phyloP scores from a whole-genome alignment of 2,797 vertebrate genomes.

The Simalia tracyae region DNA sequence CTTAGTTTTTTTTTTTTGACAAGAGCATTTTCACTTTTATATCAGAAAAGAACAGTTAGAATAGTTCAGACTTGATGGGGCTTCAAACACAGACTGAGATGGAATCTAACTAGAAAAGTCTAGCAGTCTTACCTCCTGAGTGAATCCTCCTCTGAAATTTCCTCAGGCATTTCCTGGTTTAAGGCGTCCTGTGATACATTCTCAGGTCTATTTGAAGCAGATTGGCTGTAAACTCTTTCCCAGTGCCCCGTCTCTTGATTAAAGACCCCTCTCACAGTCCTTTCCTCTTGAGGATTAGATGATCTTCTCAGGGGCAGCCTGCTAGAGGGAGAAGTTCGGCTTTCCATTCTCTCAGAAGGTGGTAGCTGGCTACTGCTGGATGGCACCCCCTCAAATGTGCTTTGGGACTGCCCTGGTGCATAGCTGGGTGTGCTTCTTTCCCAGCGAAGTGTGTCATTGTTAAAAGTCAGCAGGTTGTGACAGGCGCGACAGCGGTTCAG shows the following conservation, averaged over 20 bases:
- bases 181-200: conserved; percentile 95
- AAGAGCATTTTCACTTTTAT: not conserved
- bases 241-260: conserved; percentile 97
- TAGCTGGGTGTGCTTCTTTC: conserved; percentile 86
- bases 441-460: conserved; percentile 97
- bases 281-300: conserved; percentile 83
- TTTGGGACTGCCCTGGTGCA: conserved; percentile 77
- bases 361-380: conserved; percentile 80
- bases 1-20: not conserved
- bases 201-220: conserved; percentile 79
- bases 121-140: conserved; percentile 86
- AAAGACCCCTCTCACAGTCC: conserved; percentile 94
- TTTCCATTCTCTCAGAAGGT: conserved; percentile 80
- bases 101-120: conserved; percentile 24
- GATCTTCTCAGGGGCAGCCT: conserved; percentile 80
- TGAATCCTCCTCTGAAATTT: conserved; percentile 95
- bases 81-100: conserved; percentile 44
- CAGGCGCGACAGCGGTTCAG: conserved; percentile 97
- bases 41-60: not conserved
- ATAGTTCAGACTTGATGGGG: conserved; percentile 24
- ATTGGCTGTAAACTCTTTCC: conserved; percentile 94
- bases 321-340: conserved; percentile 75
- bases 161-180: conserved; percentile 97
- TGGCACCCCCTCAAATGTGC: conserved; percentile 82
- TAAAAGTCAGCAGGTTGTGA: conserved; percentile 98